Conservation (phyloP, 2,797 vertebrate genomes). For the Xerus rutilus region DNA sequence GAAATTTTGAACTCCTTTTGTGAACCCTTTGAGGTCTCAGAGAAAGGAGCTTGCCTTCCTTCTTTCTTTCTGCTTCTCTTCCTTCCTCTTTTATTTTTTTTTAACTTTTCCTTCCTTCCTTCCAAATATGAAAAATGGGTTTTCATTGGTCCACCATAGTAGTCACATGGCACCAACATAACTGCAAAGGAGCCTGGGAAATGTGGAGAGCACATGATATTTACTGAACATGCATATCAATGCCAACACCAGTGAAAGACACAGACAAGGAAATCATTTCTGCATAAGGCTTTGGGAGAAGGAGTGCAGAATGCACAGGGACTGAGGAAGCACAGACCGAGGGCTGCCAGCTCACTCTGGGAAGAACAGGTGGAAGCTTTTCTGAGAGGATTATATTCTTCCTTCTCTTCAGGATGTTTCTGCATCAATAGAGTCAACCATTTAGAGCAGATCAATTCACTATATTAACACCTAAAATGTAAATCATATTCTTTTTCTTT, state of each 20-base stretch:
- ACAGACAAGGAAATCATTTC: background rate
- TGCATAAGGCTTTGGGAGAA: too few species aligned
- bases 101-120: background rate
- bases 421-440: background rate
- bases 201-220: background rate
- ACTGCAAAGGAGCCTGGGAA: background rate
- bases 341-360: fast-evolving
- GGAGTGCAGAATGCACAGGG: too few species aligned
- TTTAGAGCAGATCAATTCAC: background rate
- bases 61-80: background rate
- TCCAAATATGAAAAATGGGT: background rate
- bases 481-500: background rate
- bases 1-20: background rate
- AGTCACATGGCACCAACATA: background rate
- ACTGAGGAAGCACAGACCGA: background rate
- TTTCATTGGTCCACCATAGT: background rate
- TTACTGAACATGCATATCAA: background rate
- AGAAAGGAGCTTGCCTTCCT: background rate
- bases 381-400: too few species aligned
- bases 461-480: background rate
- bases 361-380: background rate
- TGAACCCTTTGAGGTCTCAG: background rate
- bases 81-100: background rate
- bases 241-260: background rate
- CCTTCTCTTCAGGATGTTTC: background rate